A percentile compares a stretch with the other conserved stretches of the same genome.
Conservation (phyloP, 2,888 invertebrate species). For the Heliconius hortense region DNA sequence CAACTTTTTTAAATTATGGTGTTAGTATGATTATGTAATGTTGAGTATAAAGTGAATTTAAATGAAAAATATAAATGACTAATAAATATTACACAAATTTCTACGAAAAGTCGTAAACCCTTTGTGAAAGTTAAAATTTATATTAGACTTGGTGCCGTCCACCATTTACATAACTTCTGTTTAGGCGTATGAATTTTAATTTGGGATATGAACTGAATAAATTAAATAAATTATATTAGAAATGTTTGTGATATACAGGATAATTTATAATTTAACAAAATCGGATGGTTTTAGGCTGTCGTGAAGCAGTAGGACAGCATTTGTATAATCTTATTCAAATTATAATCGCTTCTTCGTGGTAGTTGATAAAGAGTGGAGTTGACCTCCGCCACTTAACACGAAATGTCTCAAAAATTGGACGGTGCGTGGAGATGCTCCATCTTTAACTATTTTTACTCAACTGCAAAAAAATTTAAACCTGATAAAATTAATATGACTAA, state of each 20-base stretch:
- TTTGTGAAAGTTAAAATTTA: constrained; percentile 22
- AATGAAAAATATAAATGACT: not conserved
- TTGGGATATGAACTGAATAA: constrained; percentile 20
- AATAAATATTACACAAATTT: constrained; percentile 9
- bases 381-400: not conserved
- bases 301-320: not conserved
- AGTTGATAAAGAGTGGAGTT: not conserved
- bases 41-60: not conserved
- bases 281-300: not conserved
- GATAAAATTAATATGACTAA: not conserved
- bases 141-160: constrained; percentile 12
- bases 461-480: not conserved
- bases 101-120: constrained; percentile 8
- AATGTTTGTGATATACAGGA: not conserved
- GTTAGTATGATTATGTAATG: too few species aligned
- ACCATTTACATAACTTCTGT: constrained; percentile 21
- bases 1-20: too few species aligned
- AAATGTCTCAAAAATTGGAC: not conserved
- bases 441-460: too few species aligned
- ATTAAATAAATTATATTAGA: not conserved
- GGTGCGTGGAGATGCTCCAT: not conserved
- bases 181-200: constrained; percentile 23
- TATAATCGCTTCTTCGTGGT: not conserved
- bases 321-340: too few species aligned
- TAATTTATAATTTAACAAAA: not conserved